Conservation (phyloP, 92 coral and sea anemone genomes). For the Epizoanthus rinbou region DNA sequence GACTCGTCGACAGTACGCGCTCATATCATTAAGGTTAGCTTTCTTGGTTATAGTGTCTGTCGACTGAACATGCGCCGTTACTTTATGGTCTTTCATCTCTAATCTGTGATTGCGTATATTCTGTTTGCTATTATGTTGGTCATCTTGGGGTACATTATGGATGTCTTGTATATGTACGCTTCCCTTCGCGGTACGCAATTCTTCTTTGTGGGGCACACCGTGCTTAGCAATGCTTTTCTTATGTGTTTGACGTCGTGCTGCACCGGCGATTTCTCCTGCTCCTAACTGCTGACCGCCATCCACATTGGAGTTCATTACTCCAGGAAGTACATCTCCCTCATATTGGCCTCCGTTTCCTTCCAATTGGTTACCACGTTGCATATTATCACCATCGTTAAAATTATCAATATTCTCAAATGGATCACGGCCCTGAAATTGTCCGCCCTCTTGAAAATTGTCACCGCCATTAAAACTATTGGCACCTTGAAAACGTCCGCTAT, state of each 20-base stretch:
- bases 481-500: slow-evolving; percentile 1
- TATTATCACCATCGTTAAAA: not conserved
- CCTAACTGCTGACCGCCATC: slow-evolving; percentile 34
- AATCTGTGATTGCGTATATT: not conserved
- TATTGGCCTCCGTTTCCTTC: not conserved
- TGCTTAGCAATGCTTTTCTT: not conserved
- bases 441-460: not conserved
- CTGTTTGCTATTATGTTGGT: not conserved
- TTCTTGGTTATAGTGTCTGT: not conserved
- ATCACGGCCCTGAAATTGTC: not conserved
- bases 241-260: slow-evolving; percentile 7
- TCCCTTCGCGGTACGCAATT: not conserved
- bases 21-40: not conserved
- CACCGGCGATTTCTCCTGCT: slow-evolving; percentile 29
- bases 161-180: not conserved
- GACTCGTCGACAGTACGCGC: slow-evolving; percentile 1
- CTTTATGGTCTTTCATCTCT: not conserved
- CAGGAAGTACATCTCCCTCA: slow-evolving; percentile 11
- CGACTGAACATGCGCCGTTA: not conserved
- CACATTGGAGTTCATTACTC: slow-evolving; percentile 18
- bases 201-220: not conserved
- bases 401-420: not conserved
- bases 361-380: not conserved
- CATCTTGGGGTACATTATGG: not conserved
- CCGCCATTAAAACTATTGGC: not conserved